A percentile compares a stretch with the other conserved stretches of the same genome.
phyloP scores from a whole-genome alignment of 2,797 vertebrate species.

The Lateolabrax maculatus region DNA sequence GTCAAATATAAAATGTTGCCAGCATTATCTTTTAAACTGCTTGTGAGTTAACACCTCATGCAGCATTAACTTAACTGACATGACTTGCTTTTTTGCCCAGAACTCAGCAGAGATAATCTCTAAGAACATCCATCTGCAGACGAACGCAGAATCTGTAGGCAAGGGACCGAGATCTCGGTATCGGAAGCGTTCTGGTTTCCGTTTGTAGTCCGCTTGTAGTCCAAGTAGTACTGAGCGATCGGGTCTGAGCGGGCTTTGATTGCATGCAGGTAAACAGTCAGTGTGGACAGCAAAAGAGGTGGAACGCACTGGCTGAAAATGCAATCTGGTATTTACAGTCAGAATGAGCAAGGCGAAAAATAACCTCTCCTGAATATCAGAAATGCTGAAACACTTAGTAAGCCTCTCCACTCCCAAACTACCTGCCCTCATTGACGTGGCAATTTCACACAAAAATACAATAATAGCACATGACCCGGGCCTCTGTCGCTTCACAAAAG shows the following conservation, averaged over 20 bases:
- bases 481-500: slow-evolving; percentile 64
- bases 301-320: too few species aligned
- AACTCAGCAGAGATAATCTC: too few species aligned
- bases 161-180: too few species aligned
- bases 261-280: too few species aligned
- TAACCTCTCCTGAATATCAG: slow-evolving; percentile 15
- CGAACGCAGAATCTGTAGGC: too few species aligned
- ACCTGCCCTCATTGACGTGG: slow-evolving; percentile 64
- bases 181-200: too few species aligned
- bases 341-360: slow-evolving; percentile 9
- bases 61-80: background rate
- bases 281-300: too few species aligned
- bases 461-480: slow-evolving; percentile 63
- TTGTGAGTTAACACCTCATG: too few species aligned
- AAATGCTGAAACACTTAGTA: slow-evolving; percentile 49
- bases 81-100: background rate
- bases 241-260: too few species aligned
- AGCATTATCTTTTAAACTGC: background rate
- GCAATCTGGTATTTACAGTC: background rate
- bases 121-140: too few species aligned
- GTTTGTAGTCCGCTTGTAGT: too few species aligned
- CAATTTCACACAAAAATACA: slow-evolving; percentile 68
- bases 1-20: background rate
- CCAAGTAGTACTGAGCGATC: too few species aligned
- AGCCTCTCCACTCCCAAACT: slow-evolving; percentile 50